Evolutionary conservation across 2,113 vertebrate species (phyloP).

Genomic region (Emydura subglobosa): DNA sequence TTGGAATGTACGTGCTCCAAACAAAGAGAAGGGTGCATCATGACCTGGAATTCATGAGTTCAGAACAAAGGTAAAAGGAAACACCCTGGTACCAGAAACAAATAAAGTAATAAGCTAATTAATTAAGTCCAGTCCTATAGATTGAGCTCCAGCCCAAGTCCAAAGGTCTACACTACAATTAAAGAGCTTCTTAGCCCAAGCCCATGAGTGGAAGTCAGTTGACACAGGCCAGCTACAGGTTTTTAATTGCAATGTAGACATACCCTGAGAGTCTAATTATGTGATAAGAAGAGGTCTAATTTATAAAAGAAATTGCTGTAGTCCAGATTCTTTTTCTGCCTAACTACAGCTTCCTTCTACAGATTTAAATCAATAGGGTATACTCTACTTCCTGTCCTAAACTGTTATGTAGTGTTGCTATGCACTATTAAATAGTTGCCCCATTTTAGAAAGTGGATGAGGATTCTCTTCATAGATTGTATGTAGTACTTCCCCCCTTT

Average conservation of each 20-base stretch:
- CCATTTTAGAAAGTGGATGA: neutral
- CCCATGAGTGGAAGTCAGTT: neutral
- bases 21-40: neutral
- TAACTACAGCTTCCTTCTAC: neutral
- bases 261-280: neutral
- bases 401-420: neutral
- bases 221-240: neutral
- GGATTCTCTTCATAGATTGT: neutral
- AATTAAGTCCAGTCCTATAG: neutral
- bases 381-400: neutral
- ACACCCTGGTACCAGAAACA: neutral
- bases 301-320: neutral
- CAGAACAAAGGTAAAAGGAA: neutral
- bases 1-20: neutral
- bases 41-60: neutral
- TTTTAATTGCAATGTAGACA: neutral
- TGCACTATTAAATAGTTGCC: neutral
- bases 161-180: neutral
- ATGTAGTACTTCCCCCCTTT: neutral
- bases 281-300: neutral
- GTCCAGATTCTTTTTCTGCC: neutral
- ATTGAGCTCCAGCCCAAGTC: neutral
- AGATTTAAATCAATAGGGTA: neutral
- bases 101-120: neutral
- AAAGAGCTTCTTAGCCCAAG: neutral